These are phyloP conservation scores for Pilophorus perplexus DNA, from an alignment of 2,888 invertebrate genomes.

Conservation along the genomic window DNA sequence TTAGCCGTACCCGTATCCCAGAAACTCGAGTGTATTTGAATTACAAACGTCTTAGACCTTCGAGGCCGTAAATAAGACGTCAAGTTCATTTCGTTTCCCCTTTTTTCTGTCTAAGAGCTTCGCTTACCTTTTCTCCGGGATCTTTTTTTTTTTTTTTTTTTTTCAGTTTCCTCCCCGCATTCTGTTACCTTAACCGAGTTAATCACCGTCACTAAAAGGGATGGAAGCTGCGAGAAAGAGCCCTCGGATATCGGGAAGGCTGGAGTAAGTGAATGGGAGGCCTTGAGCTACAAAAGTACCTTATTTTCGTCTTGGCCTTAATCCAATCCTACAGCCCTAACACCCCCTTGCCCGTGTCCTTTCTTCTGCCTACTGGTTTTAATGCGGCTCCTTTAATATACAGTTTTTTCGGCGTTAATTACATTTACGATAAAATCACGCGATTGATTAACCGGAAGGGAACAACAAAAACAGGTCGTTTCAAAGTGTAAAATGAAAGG, in stretches of 20 bases:
- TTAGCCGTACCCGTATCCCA: too few species aligned
- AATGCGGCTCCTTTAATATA: slow-evolving; percentile 6
- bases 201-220: not conserved
- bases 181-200: not conserved
- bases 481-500: too few species aligned
- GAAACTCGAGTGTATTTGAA: too few species aligned
- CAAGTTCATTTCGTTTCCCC: not conserved
- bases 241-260: slow-evolving; percentile 1
- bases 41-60: too few species aligned
- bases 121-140: not conserved
- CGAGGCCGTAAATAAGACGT: slow-evolving; percentile 11
- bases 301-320: slow-evolving; percentile 23
- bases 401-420: not conserved
- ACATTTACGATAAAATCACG: not conserved
- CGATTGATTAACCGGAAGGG: not conserved
- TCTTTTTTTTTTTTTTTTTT: not conserved
- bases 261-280: slow-evolving; percentile 22
- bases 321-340: slow-evolving; percentile 17
- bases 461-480: not conserved
- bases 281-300: slow-evolving; percentile 22
- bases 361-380: not conserved
- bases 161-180: too few species aligned
- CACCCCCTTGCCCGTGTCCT: not conserved
- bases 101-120: not conserved
- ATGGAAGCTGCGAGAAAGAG: not conserved